Evolutionary conservation across 92 coral and sea anemone species (phyloP).

Genomic region (Parazoanthus darwini): DNA sequence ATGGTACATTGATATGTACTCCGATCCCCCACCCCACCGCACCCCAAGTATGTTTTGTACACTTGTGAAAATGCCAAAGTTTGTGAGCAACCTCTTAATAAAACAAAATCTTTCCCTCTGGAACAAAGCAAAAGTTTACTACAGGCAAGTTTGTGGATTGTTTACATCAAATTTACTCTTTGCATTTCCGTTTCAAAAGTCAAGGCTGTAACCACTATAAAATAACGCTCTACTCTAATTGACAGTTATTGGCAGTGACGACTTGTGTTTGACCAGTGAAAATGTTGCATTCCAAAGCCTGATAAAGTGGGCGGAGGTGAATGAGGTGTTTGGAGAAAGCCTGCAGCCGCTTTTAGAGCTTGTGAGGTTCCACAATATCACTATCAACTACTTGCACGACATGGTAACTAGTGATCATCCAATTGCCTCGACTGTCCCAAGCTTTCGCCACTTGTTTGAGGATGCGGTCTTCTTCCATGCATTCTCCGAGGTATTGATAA

Average conservation of each 20-base stretch:
- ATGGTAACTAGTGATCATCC: slow-evolving; percentile 85
- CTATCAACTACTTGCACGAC: slow-evolving; percentile 87
- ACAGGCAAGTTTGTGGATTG: too few relatives aligned
- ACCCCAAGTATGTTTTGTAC: too few relatives aligned
- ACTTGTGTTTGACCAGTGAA: slow-evolving; percentile 82
- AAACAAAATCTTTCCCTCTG: too few relatives aligned
- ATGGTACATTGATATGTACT: too few relatives aligned
- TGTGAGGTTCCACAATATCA: slow-evolving; percentile 74
- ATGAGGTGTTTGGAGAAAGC: slow-evolving; percentile 70
- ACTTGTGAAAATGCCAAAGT: too few relatives aligned
- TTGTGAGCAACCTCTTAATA: too few relatives aligned
- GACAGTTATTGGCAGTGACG: slow-evolving; percentile 74
- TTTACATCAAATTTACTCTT: too few relatives aligned
- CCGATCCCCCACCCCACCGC: neutral
- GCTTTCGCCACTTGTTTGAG: slow-evolving; percentile 72
- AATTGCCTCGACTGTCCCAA: slow-evolving; percentile 76
- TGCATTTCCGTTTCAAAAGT: neutral
- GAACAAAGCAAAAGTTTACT: too few relatives aligned
- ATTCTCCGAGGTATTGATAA: slow-evolving; percentile 70
- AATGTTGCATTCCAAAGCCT: slow-evolving; percentile 95
- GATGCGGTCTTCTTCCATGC: slow-evolving; percentile 89
- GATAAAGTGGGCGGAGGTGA: slow-evolving; percentile 93
- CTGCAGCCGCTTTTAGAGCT: slow-evolving; percentile 74
- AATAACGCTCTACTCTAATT: neutral
- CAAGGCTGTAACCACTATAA: neutral